These are phyloP conservation scores for Asobara japonica DNA, from an alignment of 1,140 invertebrate species.

Conservation along the genomic window DNA sequence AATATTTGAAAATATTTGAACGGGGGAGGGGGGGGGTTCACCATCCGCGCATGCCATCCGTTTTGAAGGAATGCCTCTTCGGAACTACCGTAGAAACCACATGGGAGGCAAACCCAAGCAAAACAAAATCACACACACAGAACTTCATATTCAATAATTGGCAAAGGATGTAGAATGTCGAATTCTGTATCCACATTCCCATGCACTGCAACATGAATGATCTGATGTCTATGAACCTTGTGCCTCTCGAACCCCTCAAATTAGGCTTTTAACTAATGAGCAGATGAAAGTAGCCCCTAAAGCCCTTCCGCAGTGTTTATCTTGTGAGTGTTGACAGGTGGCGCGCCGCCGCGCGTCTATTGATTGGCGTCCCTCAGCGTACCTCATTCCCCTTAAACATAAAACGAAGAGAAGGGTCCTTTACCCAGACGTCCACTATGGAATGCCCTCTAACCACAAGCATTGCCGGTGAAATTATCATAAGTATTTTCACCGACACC, in stretches of 20 bases:
- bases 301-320: slow-evolving; percentile 39
- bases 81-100: too few relatives aligned
- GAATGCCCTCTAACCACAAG: neutral
- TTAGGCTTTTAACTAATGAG: neutral
- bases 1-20: too few relatives aligned
- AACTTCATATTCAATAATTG: too few relatives aligned
- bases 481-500: neutral
- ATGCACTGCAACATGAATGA: neutral
- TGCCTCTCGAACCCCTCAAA: neutral
- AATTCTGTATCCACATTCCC: neutral
- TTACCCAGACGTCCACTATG: slow-evolving; percentile 5
- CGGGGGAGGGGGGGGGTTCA: too few relatives aligned
- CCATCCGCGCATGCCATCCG: too few relatives aligned
- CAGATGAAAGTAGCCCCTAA: neutral
- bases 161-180: too few relatives aligned
- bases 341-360: slow-evolving; percentile 55
- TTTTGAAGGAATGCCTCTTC: too few relatives aligned
- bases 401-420: neutral
- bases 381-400: neutral
- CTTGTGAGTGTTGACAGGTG: slow-evolving; percentile 52
- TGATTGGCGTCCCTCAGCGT: slow-evolving; percentile 48
- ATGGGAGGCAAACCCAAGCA: too few relatives aligned
- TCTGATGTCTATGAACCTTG: neutral
- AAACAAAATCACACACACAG: too few relatives aligned
- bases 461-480: neutral